Conservation (phyloP, 2,888 invertebrate species). For the Athalia cordata region DNA sequence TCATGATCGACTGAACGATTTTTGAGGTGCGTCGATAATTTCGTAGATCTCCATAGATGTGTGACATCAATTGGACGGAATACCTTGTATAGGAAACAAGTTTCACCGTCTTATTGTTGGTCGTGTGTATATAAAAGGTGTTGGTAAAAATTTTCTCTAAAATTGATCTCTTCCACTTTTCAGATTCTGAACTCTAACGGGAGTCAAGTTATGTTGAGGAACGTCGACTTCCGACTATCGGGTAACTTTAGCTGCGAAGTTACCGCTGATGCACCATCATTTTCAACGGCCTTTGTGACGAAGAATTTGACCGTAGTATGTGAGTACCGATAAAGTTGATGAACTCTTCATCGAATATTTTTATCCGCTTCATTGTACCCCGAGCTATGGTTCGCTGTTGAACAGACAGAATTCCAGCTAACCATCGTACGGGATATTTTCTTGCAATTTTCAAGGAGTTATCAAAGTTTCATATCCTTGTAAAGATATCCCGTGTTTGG, state of each 20-base stretch:
- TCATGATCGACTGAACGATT: too few species aligned
- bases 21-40: too few species aligned
- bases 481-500: neutral
- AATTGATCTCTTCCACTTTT: constrained; percentile 61
- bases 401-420: constrained; percentile 3
- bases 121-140: too few species aligned
- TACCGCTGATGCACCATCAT: constrained; percentile 80
- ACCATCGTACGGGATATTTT: neutral
- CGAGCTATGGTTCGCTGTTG: neutral
- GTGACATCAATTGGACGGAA: too few species aligned
- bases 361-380: constrained; percentile 7
- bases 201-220: constrained; percentile 82
- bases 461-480: constrained; percentile 12
- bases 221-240: constrained; percentile 82
- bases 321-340: constrained; percentile 73
- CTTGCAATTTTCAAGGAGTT: constrained; percentile 21
- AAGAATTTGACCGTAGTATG: constrained; percentile 85
- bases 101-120: too few species aligned
- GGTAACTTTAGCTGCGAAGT: constrained; percentile 89
- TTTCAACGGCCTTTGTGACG: constrained; percentile 80
- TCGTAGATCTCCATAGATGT: too few species aligned
- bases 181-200: constrained; percentile 85
- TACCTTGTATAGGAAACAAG: too few species aligned
- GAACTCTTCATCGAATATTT: constrained; percentile 13
- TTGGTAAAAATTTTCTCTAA: too few species aligned